Evolutionary conservation across 64 coral and sea anemone species (phyloP).

Genomic region (Stylophora pistillata): DNA sequence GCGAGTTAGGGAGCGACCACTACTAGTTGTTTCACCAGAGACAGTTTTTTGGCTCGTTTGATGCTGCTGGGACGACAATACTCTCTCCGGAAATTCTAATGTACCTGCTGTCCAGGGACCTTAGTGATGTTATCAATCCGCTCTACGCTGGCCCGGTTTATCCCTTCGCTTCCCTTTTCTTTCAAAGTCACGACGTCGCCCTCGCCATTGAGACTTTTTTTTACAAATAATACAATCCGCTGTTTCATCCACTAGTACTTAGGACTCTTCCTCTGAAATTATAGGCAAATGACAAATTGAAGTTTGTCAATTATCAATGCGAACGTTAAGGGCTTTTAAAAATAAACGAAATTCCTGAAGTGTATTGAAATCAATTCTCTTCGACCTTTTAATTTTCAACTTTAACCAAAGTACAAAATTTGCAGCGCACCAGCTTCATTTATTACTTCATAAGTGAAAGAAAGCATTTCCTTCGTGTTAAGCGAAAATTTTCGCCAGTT

Average conservation of each 20-base stretch:
- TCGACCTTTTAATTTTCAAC: too few species aligned
- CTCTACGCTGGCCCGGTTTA: constrained; percentile 44
- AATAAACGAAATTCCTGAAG: too few species aligned
- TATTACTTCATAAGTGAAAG: neutral
- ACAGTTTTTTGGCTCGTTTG: neutral
- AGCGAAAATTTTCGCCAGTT: constrained; percentile 15
- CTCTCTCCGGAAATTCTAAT: constrained; percentile 16
- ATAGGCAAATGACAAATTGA: neutral
- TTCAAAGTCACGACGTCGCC: neutral
- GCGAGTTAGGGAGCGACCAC: neutral
- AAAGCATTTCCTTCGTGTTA: neutral
- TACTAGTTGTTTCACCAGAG: neutral
- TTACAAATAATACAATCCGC: constrained; percentile 22
- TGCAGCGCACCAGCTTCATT: neutral
- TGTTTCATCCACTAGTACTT: constrained; percentile 1
- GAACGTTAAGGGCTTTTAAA: constrained; percentile 23
- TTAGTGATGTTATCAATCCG: constrained; percentile 7
- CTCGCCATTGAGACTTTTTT: constrained; percentile 11
- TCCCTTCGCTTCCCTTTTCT: constrained; percentile 44
- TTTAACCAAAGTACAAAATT: too few species aligned
- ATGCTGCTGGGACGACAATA: constrained; percentile 13
- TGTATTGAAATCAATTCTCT: too few species aligned
- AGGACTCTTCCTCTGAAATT: constrained; percentile 14
- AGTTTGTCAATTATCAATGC: constrained; percentile 7
- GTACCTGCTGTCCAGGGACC: constrained; percentile 16